These are phyloP conservation scores for Halichoeres trimaculatus DNA, from an alignment of 2,113 vertebrate species.

Conservation along the genomic window DNA sequence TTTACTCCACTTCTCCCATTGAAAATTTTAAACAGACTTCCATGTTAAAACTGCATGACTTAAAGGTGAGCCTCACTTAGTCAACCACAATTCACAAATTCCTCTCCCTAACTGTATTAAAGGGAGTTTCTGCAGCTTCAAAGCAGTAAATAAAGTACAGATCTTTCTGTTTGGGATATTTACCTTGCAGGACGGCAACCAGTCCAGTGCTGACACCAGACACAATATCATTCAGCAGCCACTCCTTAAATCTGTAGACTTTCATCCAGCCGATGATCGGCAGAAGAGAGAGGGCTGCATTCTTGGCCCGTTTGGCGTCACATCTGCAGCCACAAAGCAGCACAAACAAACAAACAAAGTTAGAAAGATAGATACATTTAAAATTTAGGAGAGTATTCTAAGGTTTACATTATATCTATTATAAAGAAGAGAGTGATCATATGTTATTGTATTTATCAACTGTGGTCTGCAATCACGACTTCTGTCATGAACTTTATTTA, in stretches of 20 bases:
- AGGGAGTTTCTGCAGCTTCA: background rate
- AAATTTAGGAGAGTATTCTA: too few species aligned
- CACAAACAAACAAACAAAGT: background rate
- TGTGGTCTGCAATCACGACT: too few species aligned
- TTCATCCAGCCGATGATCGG: conserved; percentile 91
- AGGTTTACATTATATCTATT: too few species aligned
- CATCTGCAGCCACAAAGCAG: conserved; percentile 82
- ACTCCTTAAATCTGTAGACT: conserved; percentile 88
- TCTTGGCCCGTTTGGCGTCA: conserved; percentile 86
- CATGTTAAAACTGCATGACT: too few species aligned
- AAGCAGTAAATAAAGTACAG: too few species aligned
- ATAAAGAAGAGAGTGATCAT: too few species aligned
- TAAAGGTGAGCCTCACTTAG: background rate
- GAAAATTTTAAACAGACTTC: too few species aligned
- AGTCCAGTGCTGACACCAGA: conserved; percentile 95
- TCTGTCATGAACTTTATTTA: too few species aligned
- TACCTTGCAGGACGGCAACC: conserved; percentile 97
- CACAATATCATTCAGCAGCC: conserved; percentile 91
- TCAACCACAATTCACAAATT: background rate
- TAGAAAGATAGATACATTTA: background rate
- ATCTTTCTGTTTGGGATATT: background rate
- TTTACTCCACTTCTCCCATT: too few species aligned
- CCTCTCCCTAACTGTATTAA: background rate
- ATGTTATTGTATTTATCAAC: too few species aligned
- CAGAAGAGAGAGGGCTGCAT: conserved; percentile 82